These are phyloP conservation scores for Orchestes rusci DNA, from an alignment of 2,888 invertebrate species.

Conservation along the genomic window DNA sequence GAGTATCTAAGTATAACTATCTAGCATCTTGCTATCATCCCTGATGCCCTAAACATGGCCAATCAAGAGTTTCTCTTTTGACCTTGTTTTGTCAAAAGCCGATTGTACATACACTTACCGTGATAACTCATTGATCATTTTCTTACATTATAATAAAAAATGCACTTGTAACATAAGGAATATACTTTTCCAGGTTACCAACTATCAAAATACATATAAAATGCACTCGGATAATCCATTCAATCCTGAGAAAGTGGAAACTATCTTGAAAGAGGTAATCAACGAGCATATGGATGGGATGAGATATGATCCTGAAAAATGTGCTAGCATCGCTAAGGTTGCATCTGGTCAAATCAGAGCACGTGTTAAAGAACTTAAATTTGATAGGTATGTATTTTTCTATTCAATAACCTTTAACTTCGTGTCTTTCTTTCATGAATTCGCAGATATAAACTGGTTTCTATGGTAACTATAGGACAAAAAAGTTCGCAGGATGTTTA, in stretches of 20 bases:
- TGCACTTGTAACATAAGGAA: background rate
- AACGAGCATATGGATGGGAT: slow-evolving; percentile 51
- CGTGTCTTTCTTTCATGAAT: no score
- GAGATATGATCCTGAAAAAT: slow-evolving; percentile 53
- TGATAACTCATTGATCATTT: no score
- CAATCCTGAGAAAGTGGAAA: slow-evolving; percentile 53
- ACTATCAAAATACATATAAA: background rate
- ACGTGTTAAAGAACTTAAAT: slow-evolving; percentile 57
- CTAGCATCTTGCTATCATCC: no score
- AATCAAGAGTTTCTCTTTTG: no score
- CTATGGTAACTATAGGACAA: slow-evolving; percentile 59
- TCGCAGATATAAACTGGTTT: slow-evolving; percentile 61
- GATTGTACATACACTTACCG: no score
- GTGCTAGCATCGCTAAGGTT: slow-evolving; percentile 50
- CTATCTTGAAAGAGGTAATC: slow-evolving; percentile 53
- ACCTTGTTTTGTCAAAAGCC: no score
- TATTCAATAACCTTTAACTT: no score
- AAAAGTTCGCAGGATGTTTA: slow-evolving; percentile 59
- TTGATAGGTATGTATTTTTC: no score
- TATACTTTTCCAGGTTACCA: background rate
- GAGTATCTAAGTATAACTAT: no score
- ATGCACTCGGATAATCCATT: slow-evolving; percentile 48
- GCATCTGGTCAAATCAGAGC: slow-evolving; percentile 54
- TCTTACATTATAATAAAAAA: no score
- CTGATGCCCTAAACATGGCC: no score